phyloP scores from a whole-genome alignment of 2,797 vertebrate species.

The Alcedo quadribrachys region DNA sequence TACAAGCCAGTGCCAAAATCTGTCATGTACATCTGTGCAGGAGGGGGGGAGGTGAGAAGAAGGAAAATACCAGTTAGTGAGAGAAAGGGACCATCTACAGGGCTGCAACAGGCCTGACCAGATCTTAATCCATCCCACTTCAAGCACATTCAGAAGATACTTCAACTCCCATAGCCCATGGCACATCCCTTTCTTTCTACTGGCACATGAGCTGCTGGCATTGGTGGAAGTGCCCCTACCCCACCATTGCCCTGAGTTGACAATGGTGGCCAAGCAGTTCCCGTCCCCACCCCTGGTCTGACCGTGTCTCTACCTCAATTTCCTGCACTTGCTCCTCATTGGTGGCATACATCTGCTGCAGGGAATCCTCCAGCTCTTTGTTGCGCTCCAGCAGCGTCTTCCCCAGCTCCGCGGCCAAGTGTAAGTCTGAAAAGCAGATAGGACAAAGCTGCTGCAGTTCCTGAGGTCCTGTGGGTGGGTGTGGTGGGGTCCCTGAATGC shows the following conservation, averaged over 20 bases:
- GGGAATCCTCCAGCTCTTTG: conserved; percentile 95
- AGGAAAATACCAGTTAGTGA: neutral
- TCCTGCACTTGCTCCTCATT: conserved; percentile 98
- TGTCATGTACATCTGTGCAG: neutral
- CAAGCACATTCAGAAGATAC: neutral
- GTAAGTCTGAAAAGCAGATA: conserved; percentile 84
- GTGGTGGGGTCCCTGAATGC: neutral
- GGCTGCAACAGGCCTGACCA: neutral
- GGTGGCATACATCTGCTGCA: conserved; percentile 97
- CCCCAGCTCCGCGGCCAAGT: conserved; percentile 95
- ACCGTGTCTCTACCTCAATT: conserved; percentile 86
- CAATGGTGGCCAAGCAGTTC: rapidly evolving
- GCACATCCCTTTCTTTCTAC: neutral
- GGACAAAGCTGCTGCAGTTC: neutral
- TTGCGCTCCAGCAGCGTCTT: conserved; percentile 97
- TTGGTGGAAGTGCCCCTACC: neutral
- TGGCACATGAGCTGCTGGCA: neutral
- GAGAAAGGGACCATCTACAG: neutral
- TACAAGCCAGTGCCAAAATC: neutral
- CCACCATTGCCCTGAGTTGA: neutral
- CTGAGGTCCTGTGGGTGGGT: rapidly evolving
- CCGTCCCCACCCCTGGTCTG: neutral
- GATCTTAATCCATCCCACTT: neutral
- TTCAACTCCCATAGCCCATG: neutral
- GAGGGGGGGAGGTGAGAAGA: neutral